Conservation (phyloP, 2,888 invertebrate genomes). For the Rambutsinella grinnellia region DNA sequence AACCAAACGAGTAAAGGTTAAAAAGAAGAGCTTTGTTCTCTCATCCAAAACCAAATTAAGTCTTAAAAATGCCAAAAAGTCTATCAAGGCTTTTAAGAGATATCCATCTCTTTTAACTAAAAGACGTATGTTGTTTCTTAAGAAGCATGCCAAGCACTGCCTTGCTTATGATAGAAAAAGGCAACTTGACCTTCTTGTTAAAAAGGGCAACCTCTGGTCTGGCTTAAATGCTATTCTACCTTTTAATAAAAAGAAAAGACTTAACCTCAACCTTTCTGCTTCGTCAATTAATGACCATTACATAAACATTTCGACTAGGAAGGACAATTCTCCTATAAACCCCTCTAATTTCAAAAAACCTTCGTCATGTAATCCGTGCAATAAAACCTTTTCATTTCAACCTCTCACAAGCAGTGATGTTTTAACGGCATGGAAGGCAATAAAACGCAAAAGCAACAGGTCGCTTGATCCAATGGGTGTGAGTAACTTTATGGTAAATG, state of each 20-base stretch:
- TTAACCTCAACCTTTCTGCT: neutral
- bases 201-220: neutral
- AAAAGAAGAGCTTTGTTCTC: neutral
- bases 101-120: neutral
- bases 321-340: too few species aligned
- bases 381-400: neutral
- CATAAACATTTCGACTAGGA: neutral
- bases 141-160: neutral
- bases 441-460: constrained; percentile 3
- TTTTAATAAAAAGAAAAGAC: neutral
- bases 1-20: neutral
- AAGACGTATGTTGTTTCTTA: neutral
- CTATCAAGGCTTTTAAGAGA: neutral
- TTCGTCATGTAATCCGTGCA: too few species aligned
- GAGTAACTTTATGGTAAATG: neutral
- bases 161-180: neutral
- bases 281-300: neutral
- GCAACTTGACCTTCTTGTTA: neutral
- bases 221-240: neutral
- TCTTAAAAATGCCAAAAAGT: neutral
- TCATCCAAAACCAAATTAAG: neutral
- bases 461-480: constrained; percentile 12
- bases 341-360: too few species aligned
- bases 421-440: constrained; percentile 9
- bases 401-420: neutral